These are phyloP conservation scores for Stenodema calcarata DNA, from an alignment of 2,888 invertebrate species.

Conservation along the genomic window DNA sequence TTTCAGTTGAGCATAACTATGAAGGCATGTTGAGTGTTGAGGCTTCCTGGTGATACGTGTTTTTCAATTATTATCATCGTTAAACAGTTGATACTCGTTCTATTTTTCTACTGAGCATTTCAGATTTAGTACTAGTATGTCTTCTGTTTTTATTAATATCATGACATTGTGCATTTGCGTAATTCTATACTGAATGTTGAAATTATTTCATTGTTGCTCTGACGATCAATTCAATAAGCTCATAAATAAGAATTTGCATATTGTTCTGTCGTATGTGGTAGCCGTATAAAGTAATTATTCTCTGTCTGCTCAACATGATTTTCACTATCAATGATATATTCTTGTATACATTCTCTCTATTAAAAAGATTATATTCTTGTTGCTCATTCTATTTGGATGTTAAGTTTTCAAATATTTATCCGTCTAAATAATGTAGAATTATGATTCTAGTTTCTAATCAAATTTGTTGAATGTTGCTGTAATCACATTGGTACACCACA, in stretches of 20 bases:
- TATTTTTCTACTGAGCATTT: conserved; percentile 7
- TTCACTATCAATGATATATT: conserved; percentile 21
- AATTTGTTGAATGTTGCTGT: conserved; percentile 30
- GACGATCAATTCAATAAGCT: conserved; percentile 11
- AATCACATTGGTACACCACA: background rate
- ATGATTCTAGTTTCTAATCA: conserved; percentile 3
- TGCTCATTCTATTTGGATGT: conserved; percentile 27
- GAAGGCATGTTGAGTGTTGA: background rate
- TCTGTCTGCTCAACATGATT: conserved; percentile 31
- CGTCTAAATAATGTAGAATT: conserved; percentile 18
- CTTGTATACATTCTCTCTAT: conserved; percentile 23
- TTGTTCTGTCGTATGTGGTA: background rate
- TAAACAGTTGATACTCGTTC: background rate
- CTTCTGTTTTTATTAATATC: background rate
- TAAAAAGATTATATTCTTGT: conserved; percentile 24
- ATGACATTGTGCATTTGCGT: background rate
- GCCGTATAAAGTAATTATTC: background rate
- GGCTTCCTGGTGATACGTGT: background rate
- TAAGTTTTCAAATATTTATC: conserved; percentile 28
- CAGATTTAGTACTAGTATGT: background rate
- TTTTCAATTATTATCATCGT: background rate
- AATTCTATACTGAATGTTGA: background rate
- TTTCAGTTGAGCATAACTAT: background rate
- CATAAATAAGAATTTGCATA: background rate
- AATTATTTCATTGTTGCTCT: conserved; percentile 14